phyloP scores from a whole-genome alignment of 2,888 invertebrate genomes.

The Cerastis leucographa region DNA sequence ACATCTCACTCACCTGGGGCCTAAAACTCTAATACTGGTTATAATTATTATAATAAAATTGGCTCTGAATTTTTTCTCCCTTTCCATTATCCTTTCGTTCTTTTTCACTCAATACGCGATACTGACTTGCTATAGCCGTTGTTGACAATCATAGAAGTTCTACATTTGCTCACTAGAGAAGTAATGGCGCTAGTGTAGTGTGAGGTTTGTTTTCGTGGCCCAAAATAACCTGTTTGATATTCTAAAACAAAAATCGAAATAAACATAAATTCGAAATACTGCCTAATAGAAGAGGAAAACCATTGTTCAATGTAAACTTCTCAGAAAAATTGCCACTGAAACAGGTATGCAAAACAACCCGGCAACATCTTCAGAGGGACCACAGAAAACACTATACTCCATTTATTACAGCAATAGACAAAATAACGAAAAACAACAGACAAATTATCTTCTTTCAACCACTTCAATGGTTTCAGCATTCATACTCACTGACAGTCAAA shows the following conservation, averaged over 20 bases:
- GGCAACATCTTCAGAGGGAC: no score
- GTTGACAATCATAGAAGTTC: slow-evolving; percentile 54
- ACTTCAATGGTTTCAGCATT: no score
- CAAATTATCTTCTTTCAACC: no score
- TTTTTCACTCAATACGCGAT: slow-evolving; percentile 33
- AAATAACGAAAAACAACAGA: background rate
- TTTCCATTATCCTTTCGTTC: background rate
- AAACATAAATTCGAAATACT: slow-evolving; percentile 6
- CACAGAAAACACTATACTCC: background rate
- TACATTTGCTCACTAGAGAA: slow-evolving; percentile 42
- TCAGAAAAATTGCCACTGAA: background rate
- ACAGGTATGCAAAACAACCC: background rate
- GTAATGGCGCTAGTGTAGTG: slow-evolving; percentile 41
- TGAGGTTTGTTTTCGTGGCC: background rate
- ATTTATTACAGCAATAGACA: background rate
- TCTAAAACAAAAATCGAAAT: background rate
- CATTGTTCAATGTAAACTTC: background rate
- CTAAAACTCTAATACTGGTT: background rate
- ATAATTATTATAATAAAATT: background rate
- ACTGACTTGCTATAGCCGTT: slow-evolving; percentile 58
- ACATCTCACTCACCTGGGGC: background rate
- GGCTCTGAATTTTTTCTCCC: slow-evolving; percentile 28
- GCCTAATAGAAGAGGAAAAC: background rate
- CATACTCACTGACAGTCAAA: no score
- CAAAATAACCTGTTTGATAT: background rate